Conservation (phyloP, 2,888 invertebrate species). For the Leptinotarsa juncta region DNA sequence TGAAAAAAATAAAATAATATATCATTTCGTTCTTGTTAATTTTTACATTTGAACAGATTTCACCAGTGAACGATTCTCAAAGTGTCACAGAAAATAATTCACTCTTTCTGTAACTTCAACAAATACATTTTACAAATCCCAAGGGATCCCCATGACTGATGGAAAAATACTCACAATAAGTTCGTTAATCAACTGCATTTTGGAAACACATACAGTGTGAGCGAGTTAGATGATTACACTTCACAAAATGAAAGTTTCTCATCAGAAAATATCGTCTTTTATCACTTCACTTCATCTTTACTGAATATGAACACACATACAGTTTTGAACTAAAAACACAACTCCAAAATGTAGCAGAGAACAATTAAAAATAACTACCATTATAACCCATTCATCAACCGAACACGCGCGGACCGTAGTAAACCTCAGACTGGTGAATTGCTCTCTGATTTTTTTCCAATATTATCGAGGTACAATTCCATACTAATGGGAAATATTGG, state of each 20-base stretch:
- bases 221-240: neutral
- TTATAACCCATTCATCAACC: neutral
- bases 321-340: too few relatives aligned
- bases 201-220: neutral
- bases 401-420: neutral
- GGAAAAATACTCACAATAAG: neutral
- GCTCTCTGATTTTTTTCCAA: neutral
- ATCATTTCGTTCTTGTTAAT: too few relatives aligned
- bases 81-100: too few relatives aligned
- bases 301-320: too few relatives aligned
- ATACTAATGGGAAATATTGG: slow-evolving; percentile 19
- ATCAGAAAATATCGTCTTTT: neutral
- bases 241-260: neutral
- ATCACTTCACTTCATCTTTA: neutral
- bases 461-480: neutral
- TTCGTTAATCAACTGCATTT: neutral
- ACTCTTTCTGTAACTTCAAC: too few relatives aligned
- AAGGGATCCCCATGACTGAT: too few relatives aligned
- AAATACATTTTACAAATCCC: too few relatives aligned
- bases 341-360: neutral
- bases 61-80: too few relatives aligned
- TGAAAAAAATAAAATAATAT: too few relatives aligned
- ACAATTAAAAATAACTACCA: neutral
- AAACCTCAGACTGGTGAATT: slow-evolving; percentile 8
- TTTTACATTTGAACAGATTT: too few relatives aligned